A percentile compares a stretch with the other conserved stretches of the same genome.
Evolutionary conservation across 2,113 vertebrate species (phyloP).

Genomic region (Amphiprion percula): DNA sequence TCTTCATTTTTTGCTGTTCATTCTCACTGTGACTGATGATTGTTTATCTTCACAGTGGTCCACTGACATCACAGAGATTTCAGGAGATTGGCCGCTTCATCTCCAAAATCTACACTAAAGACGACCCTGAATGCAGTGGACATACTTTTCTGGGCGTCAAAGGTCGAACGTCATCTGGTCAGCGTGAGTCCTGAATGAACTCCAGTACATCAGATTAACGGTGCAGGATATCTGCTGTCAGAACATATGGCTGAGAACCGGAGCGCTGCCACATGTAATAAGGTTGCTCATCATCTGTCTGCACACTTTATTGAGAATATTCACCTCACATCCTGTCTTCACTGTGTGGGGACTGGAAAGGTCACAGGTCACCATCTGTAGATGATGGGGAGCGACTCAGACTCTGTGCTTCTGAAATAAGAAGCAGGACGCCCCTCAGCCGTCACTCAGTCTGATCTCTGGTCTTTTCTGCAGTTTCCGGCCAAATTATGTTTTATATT

Average conservation of each 20-base stretch:
- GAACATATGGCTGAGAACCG: conserved; percentile 12
- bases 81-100: no score
- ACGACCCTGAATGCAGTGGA: no score
- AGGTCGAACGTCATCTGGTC: background rate
- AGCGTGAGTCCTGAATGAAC: background rate
- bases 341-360: conserved; percentile 9
- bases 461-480: background rate
- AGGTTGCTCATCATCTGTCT: conserved; percentile 23
- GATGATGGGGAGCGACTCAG: background rate
- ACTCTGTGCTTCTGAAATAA: conserved; percentile 4
- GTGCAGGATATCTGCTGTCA: conserved; percentile 41
- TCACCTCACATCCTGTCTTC: conserved; percentile 29
- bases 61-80: no score
- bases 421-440: conserved; percentile 1
- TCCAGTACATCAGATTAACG: background rate
- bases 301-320: conserved; percentile 38
- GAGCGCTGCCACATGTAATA: conserved; percentile 37
- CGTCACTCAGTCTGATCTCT: conserved; percentile 21
- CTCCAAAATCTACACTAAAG: no score
- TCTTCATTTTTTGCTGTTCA: background rate
- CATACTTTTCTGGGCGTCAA: no score
- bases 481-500: conserved; percentile 3
- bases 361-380: conserved; percentile 20
- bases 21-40: conserved; percentile 7
- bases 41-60: background rate